A percentile compares a stretch with the other conserved stretches of the same genome.
Conservation (phyloP, 2,888 invertebrate genomes). For the Andrena trimmerana region DNA sequence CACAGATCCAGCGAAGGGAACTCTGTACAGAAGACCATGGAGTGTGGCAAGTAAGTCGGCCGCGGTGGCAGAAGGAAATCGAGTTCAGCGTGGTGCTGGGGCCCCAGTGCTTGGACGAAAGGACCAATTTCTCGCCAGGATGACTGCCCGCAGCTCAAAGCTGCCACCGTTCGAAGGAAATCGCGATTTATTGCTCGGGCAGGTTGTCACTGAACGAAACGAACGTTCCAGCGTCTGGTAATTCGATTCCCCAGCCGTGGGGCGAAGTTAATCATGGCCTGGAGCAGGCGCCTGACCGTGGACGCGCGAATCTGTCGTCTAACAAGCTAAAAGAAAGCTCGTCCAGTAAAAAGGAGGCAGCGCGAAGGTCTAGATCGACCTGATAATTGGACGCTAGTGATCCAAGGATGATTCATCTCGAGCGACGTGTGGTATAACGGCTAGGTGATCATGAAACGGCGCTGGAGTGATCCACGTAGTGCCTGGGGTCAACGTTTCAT, state of each 20-base stretch:
- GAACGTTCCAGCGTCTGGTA: slow-evolving; percentile 8
- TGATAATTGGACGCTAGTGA: slow-evolving; percentile 19
- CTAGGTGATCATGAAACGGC: not conserved
- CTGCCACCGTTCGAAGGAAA: slow-evolving; percentile 14
- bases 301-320: not conserved
- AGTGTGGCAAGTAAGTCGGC: not conserved
- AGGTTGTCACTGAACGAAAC: not conserved
- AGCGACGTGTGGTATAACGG: not conserved
- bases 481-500: not conserved
- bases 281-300: slow-evolving; percentile 10
- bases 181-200: slow-evolving; percentile 31
- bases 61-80: slow-evolving; percentile 2
- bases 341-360: slow-evolving; percentile 16
- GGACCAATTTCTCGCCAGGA: slow-evolving; percentile 31
- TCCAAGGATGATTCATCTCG: not conserved
- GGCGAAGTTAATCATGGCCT: slow-evolving; percentile 49
- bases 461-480: slow-evolving; percentile 7
- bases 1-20: not conserved
- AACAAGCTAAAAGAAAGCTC: slow-evolving; percentile 37
- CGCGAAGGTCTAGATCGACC: slow-evolving; percentile 12
- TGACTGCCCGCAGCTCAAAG: slow-evolving; percentile 22
- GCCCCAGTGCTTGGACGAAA: not conserved
- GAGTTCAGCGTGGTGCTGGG: not conserved
- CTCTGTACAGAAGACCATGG: not conserved
- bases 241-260: slow-evolving; percentile 26